A percentile compares a stretch with the other conserved stretches of the same genome.
Conservation (phyloP, 2,113 vertebrate species). For the Pyxicephalus adspersus region DNA sequence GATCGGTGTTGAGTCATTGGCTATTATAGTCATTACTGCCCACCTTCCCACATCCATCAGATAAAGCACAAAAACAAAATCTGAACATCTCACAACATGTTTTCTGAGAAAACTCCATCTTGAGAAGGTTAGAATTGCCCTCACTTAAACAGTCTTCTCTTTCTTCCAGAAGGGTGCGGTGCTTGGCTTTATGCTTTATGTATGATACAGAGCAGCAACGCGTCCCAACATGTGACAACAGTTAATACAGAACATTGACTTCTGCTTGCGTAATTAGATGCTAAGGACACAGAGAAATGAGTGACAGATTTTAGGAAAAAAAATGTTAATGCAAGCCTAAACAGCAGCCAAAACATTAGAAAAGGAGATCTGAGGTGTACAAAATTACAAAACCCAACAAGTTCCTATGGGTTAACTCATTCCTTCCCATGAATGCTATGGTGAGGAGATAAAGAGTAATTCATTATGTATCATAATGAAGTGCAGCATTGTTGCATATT, state of each 20-base stretch:
- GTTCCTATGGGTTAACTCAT: neutral
- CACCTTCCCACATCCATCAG: conserved; percentile 26
- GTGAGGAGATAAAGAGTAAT: neutral
- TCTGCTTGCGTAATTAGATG: conserved; percentile 62
- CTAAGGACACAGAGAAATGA: conserved; percentile 72
- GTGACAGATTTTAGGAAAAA: conserved; percentile 66
- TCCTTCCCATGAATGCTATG: neutral
- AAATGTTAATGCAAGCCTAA: conserved; percentile 65
- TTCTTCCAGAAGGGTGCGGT: conserved; percentile 32
- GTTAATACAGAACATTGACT: conserved; percentile 50
- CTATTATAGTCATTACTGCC: conserved; percentile 41
- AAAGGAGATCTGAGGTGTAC: neutral
- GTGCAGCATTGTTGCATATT: too few relatives aligned
- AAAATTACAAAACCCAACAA: neutral
- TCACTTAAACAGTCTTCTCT: conserved; percentile 20
- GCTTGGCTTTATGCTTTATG: conserved; percentile 46
- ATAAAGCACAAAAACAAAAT: conserved; percentile 7
- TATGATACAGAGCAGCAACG: conserved; percentile 34
- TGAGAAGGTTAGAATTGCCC: neutral
- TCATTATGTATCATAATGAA: too few relatives aligned
- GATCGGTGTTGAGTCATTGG: conserved; percentile 18
- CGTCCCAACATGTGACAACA: conserved; percentile 46
- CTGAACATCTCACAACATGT: conserved; percentile 17
- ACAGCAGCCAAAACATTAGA: conserved; percentile 61
- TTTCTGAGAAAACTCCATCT: neutral